Evolutionary conservation across 2,888 invertebrate genomes (phyloP).

Genomic region (Cryptocephalus primarius): DNA sequence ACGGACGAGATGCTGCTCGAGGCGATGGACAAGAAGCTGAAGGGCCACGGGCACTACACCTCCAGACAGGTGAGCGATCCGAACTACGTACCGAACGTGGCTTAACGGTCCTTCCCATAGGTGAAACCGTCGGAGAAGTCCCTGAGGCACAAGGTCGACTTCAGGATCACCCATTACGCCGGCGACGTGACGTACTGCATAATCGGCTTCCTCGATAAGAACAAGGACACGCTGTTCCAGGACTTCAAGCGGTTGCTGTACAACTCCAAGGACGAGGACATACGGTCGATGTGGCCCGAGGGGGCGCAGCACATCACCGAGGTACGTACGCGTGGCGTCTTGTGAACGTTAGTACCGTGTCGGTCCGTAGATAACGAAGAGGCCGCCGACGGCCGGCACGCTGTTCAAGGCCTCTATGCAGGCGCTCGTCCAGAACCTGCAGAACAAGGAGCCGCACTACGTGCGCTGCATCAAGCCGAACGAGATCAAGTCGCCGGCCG

Average conservation of each 20-base stretch:
- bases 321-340: slow-evolving; percentile 37
- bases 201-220: slow-evolving; percentile 91
- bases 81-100: too few species aligned
- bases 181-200: slow-evolving; percentile 91
- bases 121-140: slow-evolving; percentile 73
- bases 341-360: background rate
- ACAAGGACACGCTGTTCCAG: slow-evolving; percentile 92
- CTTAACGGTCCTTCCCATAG: slow-evolving; percentile 77
- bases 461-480: slow-evolving; percentile 97
- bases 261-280: slow-evolving; percentile 65
- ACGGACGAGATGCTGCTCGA: slow-evolving; percentile 76
- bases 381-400: slow-evolving; percentile 89
- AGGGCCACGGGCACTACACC: slow-evolving; percentile 79
- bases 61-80: slow-evolving; percentile 52
- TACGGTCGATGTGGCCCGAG: slow-evolving; percentile 93
- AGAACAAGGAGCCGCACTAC: slow-evolving; percentile 92
- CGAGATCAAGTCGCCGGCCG: slow-evolving; percentile 76
- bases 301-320: slow-evolving; percentile 81
- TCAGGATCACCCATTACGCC: slow-evolving; percentile 87
- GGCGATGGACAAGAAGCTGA: slow-evolving; percentile 84
- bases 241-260: slow-evolving; percentile 90
- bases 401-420: slow-evolving; percentile 93
- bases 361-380: slow-evolving; percentile 69
- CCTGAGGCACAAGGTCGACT: slow-evolving; percentile 47
- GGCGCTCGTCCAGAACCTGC: slow-evolving; percentile 75